A percentile compares a stretch with the other conserved stretches of the same genome.
These are phyloP conservation scores for Bryconaethiops microstoma DNA, from an alignment of 2,797 vertebrate genomes.

Conservation along the genomic window DNA sequence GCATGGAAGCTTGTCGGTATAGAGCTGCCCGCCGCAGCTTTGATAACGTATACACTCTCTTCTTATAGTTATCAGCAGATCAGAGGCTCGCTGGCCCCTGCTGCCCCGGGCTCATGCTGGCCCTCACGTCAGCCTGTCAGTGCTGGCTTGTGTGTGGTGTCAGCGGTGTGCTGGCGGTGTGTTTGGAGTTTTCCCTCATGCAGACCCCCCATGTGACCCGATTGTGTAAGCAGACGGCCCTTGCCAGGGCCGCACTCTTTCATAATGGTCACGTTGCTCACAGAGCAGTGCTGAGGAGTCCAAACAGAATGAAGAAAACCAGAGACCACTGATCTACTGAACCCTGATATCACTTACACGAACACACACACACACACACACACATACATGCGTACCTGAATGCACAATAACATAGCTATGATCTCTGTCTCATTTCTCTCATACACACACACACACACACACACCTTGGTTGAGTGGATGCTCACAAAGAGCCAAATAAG, in stretches of 20 bases:
- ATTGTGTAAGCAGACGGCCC: slow-evolving; percentile 49
- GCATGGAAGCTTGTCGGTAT: slow-evolving; percentile 12
- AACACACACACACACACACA: slow-evolving; percentile 17
- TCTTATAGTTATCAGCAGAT: slow-evolving; percentile 40
- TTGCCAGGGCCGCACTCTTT: slow-evolving; percentile 39
- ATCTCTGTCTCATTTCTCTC: neutral
- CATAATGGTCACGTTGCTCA: slow-evolving; percentile 49
- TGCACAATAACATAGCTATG: slow-evolving; percentile 15
- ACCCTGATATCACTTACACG: slow-evolving; percentile 9
- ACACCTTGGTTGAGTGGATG: neutral
- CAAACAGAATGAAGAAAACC: slow-evolving; percentile 18
- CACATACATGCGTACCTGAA: slow-evolving; percentile 25
- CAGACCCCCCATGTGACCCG: slow-evolving; percentile 40
- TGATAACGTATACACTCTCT: slow-evolving; percentile 27
- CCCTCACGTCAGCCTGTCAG: slow-evolving; percentile 14
- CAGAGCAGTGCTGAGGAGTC: slow-evolving; percentile 21
- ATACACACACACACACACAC: slow-evolving; percentile 26
- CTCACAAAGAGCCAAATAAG: neutral
- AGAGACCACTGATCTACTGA: slow-evolving; percentile 32
- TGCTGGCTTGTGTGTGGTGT: slow-evolving; percentile 30
- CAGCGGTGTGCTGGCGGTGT: slow-evolving; percentile 30
- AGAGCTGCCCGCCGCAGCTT: neutral
- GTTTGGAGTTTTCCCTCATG: slow-evolving; percentile 36
- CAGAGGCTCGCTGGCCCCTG: slow-evolving; percentile 33
- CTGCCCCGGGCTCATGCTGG: slow-evolving; percentile 28